phyloP scores from a whole-genome alignment of 2,797 vertebrate species.

The Esox masquinongy region DNA sequence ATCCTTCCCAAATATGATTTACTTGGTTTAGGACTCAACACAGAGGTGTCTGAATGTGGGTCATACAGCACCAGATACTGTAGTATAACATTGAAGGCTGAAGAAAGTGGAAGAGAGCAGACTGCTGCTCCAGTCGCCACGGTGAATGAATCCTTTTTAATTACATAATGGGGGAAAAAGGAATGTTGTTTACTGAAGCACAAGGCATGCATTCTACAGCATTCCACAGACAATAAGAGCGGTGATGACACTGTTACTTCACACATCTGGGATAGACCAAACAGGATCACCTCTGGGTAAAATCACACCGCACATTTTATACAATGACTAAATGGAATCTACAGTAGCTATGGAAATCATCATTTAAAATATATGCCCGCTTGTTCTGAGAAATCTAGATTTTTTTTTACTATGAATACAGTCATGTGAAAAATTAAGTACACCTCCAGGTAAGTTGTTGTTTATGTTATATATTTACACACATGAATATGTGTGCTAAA shows the following conservation, averaged over 20 bases:
- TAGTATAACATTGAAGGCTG: not conserved
- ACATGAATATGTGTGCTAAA: too few species aligned
- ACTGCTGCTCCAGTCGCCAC: constrained; percentile 14
- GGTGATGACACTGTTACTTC: too few species aligned
- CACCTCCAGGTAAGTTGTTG: too few species aligned
- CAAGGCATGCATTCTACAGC: constrained; percentile 22
- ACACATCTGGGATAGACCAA: not conserved
- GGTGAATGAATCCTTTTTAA: constrained; percentile 47
- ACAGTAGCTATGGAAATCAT: not conserved
- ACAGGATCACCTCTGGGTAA: not conserved
- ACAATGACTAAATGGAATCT: not conserved
- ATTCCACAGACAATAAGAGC: constrained; percentile 7
- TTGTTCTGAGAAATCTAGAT: not conserved
- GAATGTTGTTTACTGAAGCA: constrained; percentile 29
- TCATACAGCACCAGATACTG: not conserved
- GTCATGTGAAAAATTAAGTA: too few species aligned
- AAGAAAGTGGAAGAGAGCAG: not conserved
- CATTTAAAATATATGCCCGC: not conserved
- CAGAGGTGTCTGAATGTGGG: not conserved
- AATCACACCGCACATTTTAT: not conserved
- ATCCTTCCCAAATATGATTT: not conserved
- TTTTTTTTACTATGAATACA: too few species aligned
- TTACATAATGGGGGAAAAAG: constrained; percentile 40
- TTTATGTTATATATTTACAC: too few species aligned
- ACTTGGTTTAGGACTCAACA: not conserved